A percentile compares a stretch with the other conserved stretches of the same genome.
These are phyloP conservation scores for Diploscapter pachys DNA, from an alignment of 1,140 invertebrate species.

Conservation along the genomic window DNA sequence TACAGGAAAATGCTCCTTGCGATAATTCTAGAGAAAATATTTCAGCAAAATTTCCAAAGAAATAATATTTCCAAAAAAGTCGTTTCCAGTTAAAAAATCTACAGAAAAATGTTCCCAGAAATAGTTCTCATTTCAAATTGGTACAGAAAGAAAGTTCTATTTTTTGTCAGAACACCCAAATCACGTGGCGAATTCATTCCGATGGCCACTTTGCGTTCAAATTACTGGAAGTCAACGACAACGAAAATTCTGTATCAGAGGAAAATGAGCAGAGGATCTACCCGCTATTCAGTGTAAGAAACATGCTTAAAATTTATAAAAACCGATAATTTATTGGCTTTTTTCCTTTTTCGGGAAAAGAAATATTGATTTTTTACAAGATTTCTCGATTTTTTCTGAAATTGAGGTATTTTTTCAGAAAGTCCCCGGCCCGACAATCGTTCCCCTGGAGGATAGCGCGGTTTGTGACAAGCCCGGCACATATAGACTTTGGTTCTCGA, in stretches of 20 bases:
- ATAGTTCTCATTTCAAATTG: no score
- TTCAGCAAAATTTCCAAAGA: no score
- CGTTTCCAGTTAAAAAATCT: no score
- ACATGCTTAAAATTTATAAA: no score
- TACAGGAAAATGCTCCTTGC: no score
- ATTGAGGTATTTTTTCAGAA: constrained; percentile 43
- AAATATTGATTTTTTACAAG: background rate
- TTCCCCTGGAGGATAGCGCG: constrained; percentile 47
- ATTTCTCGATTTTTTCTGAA: background rate
- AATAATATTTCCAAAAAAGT: no score
- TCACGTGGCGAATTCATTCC: constrained; percentile 46
- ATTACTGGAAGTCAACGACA: constrained; percentile 33
- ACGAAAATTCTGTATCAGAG: constrained; percentile 29
- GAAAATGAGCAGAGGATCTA: constrained; percentile 35
- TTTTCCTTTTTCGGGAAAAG: background rate
- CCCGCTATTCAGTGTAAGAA: constrained; percentile 50
- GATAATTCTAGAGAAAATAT: no score
- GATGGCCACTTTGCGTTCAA: constrained; percentile 58
- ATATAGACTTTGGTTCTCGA: constrained; percentile 52
- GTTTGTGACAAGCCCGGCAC: constrained; percentile 27
- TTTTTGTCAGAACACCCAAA: no score
- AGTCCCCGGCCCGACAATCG: constrained; percentile 54
- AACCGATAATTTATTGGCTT: background rate
- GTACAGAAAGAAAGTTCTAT: constrained; percentile 10
- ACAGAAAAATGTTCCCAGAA: no score